Conservation (phyloP, 1,140 invertebrate genomes). For the Eupristina koningsbergeri region DNA sequence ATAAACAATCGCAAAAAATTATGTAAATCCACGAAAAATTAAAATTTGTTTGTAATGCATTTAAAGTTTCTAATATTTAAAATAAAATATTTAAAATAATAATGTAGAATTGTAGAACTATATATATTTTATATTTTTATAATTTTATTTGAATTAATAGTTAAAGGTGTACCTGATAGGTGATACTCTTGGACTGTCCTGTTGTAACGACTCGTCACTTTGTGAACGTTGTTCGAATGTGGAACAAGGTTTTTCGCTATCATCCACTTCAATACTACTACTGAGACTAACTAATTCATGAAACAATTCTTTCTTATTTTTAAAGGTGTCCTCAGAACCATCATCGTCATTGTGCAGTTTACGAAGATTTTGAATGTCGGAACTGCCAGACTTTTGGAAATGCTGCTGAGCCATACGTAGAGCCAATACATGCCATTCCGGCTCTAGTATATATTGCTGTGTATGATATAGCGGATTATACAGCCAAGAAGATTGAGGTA, state of each 20-base stretch:
- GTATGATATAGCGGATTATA: constrained; percentile 70
- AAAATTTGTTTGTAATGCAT: too few relatives aligned
- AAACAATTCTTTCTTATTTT: constrained; percentile 61
- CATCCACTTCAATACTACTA: constrained; percentile 70
- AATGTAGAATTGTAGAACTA: not conserved
- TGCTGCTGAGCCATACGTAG: constrained; percentile 71
- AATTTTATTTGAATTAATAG: not conserved
- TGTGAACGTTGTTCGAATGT: constrained; percentile 53
- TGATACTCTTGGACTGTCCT: constrained; percentile 63
- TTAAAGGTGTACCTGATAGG: constrained; percentile 51
- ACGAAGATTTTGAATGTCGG: constrained; percentile 63
- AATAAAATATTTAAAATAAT: too few relatives aligned
- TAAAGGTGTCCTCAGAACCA: constrained; percentile 63
- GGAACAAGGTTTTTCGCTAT: constrained; percentile 64
- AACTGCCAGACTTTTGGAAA: constrained; percentile 65
- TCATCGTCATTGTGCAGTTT: constrained; percentile 63
- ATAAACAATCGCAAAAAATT: too few relatives aligned
- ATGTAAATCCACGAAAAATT: too few relatives aligned
- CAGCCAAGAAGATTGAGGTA: constrained; percentile 70
- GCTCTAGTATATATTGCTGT: constrained; percentile 69
- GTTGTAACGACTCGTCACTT: constrained; percentile 68
- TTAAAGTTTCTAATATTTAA: too few relatives aligned
- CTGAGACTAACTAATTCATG: constrained; percentile 66
- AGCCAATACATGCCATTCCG: constrained; percentile 70
- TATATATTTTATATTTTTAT: not conserved